Percentiles rank a stretch among this genome's conserved stretches.
Conservation (phyloP, 2,888 invertebrate genomes). For the Pristionchus arcanus region DNA sequence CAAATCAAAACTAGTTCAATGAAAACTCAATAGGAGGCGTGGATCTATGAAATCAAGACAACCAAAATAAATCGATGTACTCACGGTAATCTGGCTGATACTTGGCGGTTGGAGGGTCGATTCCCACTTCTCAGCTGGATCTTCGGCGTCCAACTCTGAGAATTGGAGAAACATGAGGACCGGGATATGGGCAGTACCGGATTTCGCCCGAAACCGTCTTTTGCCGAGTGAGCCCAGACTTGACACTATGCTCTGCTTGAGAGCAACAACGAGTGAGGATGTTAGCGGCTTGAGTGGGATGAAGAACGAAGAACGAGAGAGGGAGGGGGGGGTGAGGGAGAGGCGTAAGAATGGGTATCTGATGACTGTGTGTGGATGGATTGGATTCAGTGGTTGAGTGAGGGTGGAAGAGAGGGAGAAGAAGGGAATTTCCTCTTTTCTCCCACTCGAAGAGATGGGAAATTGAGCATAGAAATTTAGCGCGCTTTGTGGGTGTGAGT, state of each 20-base stretch:
- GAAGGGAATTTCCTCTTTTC: not conserved
- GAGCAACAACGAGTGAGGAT: not conserved
- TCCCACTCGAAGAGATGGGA: not conserved
- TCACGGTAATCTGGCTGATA: constrained; percentile 50
- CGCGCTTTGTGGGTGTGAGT: not conserved
- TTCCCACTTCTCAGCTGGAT: constrained; percentile 67
- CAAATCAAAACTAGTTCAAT: not conserved
- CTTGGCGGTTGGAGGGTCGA: constrained; percentile 65
- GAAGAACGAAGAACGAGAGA: not conserved
- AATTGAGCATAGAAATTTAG: constrained; percentile 12
- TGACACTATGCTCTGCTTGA: not conserved
- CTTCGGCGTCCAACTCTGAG: constrained; percentile 68
- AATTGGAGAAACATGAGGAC: constrained; percentile 29
- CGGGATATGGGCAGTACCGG: not conserved
- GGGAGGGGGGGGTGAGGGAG: not conserved
- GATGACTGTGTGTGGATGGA: constrained; percentile 4
- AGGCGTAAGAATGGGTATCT: constrained; percentile 26
- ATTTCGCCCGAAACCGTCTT: not conserved
- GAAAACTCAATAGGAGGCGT: not conserved
- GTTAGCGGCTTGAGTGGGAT: not conserved
- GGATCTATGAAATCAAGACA: not conserved
- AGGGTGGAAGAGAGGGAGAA: constrained; percentile 33
- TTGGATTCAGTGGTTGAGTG: constrained; percentile 4
- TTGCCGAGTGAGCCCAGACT: not conserved
- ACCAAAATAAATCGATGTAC: not conserved